A percentile compares a stretch with the other conserved stretches of the same genome.
Conservation (phyloP, 2,797 vertebrate species). For the Tapera naevia region DNA sequence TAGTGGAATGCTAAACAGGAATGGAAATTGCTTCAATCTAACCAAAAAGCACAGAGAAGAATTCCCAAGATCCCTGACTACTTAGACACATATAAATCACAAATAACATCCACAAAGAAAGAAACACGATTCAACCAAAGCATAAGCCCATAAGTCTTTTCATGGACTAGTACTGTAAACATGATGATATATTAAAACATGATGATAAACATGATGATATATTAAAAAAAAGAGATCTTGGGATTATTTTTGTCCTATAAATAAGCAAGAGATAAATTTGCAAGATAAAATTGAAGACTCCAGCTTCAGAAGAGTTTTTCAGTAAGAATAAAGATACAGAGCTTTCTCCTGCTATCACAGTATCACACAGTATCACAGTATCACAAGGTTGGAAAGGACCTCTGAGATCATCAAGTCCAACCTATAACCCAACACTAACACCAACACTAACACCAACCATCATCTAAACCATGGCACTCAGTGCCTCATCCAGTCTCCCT, state of each 20-base stretch:
- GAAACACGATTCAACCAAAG: neutral
- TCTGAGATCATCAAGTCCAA: no score
- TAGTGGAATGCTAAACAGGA: neutral
- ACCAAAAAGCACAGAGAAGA: neutral
- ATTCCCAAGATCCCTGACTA: neutral
- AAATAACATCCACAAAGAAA: neutral
- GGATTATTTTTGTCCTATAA: neutral
- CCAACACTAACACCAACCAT: no score
- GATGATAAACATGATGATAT: no score
- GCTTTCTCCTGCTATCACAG: neutral
- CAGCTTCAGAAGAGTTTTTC: neutral
- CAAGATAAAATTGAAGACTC: neutral
- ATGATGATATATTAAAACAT: neutral
- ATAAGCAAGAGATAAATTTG: neutral
- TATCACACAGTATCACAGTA: no score
- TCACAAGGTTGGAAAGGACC: no score
- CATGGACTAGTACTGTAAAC: neutral
- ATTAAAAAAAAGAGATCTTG: neutral
- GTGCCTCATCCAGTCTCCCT: no score
- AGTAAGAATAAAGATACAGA: neutral
- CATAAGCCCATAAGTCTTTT: neutral
- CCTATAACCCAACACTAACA: no score
- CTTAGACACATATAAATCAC: neutral
- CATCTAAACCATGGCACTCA: no score
- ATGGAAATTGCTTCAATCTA: neutral